Conservation (phyloP, 2,113 vertebrate species). For the Chroicocephalus ridibundus region DNA sequence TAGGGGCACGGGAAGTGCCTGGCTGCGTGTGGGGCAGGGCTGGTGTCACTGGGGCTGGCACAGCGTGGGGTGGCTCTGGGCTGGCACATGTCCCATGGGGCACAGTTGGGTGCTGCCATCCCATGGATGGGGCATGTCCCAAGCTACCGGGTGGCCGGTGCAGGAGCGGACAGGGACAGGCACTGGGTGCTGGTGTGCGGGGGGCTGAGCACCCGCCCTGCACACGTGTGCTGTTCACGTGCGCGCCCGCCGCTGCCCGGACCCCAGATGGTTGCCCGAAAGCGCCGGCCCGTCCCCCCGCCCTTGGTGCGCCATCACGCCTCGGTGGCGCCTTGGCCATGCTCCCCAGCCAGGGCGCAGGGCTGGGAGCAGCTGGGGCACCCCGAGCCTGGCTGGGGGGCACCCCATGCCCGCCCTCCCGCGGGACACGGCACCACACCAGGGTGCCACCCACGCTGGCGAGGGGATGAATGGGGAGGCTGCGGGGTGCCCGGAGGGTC, state of each 20-base stretch:
- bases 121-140: background rate
- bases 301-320: constrained; percentile 56
- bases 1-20: background rate
- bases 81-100: rapidly evolving
- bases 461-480: background rate
- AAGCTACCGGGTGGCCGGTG: background rate
- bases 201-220: background rate
- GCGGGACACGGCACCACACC: background rate
- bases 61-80: background rate
- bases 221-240: constrained; percentile 67
- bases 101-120: background rate
- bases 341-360: background rate
- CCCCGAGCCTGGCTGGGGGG: constrained; percentile 27
- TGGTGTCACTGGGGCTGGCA: background rate
- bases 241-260: background rate
- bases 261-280: constrained; percentile 73
- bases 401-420: background rate
- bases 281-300: background rate
- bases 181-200: background rate
- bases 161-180: background rate
- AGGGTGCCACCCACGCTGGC: background rate
- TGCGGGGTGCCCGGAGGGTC: background rate
- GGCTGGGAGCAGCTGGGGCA: constrained; percentile 74
- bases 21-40: background rate
- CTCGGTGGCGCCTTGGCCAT: constrained; percentile 62